phyloP scores from a whole-genome alignment of 2,113 vertebrate species.

The Peromyscus polionotus region DNA sequence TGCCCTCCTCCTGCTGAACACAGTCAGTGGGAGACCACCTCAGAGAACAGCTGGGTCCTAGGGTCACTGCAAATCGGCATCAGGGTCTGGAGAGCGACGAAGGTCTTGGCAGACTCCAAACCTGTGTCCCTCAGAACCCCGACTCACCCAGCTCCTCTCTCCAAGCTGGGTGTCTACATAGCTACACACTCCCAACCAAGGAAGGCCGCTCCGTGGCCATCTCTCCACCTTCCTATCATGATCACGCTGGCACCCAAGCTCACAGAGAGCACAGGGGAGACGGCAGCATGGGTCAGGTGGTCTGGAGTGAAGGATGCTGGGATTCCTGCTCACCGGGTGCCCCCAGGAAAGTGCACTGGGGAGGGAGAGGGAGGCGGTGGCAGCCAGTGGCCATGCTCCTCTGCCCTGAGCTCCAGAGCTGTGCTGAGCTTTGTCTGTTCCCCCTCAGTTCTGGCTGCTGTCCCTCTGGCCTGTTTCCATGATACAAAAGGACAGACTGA shows the following conservation, averaged over 20 bases:
- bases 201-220: rapidly evolving
- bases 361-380: background rate
- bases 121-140: background rate
- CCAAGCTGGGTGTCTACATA: background rate
- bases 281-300: background rate
- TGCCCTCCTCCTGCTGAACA: background rate
- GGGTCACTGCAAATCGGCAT: background rate
- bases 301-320: background rate
- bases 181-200: background rate
- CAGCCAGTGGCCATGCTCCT: rapidly evolving
- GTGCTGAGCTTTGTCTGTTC: background rate
- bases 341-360: background rate
- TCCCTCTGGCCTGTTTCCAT: background rate
- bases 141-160: no score
- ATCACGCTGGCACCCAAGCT: background rate
- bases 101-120: background rate
- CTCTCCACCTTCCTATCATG: no score
- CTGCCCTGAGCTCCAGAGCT: background rate
- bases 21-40: background rate
- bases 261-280: background rate
- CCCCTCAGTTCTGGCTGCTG: background rate
- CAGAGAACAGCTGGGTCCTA: background rate
- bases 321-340: background rate
- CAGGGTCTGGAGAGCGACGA: background rate
- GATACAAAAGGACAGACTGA: background rate